Conservation (phyloP, 2,888 invertebrate genomes). For the Sminthurinus aureus region DNA sequence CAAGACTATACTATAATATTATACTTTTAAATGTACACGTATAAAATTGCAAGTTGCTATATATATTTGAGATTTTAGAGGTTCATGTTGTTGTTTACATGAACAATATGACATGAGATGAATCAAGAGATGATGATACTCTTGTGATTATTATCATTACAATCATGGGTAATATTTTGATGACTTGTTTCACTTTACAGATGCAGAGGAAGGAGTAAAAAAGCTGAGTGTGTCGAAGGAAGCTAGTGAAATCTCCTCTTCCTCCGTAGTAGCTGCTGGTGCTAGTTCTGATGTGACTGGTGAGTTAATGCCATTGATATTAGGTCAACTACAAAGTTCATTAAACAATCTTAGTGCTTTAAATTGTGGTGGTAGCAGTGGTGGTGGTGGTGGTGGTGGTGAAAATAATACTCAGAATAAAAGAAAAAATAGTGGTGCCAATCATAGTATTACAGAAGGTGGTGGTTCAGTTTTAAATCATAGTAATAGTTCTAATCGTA, state of each 20-base stretch:
- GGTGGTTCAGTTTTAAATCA: conserved; percentile 6
- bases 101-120: no score
- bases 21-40: no score
- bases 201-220: conserved; percentile 20
- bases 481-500: not conserved
- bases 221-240: not conserved
- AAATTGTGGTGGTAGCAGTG: conserved; percentile 41
- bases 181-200: conserved; percentile 1
- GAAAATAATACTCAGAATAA: not conserved
- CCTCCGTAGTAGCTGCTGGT: not conserved
- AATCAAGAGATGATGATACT: not conserved
- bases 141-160: not conserved
- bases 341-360: conserved; percentile 49
- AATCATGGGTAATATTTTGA: not conserved
- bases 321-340: conserved; percentile 59
- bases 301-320: conserved; percentile 60
- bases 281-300: conserved; percentile 53
- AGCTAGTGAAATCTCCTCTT: not conserved
- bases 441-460: conserved; percentile 6
- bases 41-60: no score
- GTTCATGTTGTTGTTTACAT: no score
- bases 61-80: no score
- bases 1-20: no score
- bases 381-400: conserved; percentile 39
- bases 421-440: conserved; percentile 37